Conservation (phyloP, 2,888 invertebrate genomes). For the Philereme vetulata region DNA sequence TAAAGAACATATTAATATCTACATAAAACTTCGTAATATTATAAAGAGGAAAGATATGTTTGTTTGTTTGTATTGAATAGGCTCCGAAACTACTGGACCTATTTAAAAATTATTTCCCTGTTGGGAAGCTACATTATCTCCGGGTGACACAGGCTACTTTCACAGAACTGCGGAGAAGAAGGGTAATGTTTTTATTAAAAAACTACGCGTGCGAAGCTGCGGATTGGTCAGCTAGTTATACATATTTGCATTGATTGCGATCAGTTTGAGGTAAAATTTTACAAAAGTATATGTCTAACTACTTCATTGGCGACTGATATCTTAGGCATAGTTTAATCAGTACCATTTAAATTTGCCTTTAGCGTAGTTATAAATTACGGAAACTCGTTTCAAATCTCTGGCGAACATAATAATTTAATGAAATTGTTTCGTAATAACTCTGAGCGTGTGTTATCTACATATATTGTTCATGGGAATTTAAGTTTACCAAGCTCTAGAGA, state of each 20-base stretch:
- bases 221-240: no score
- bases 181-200: no score
- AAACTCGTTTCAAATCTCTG: slow-evolving; percentile 51
- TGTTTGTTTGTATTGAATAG: no score
- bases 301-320: slow-evolving; percentile 2
- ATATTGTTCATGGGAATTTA: slow-evolving; percentile 23
- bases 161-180: no score
- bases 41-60: no score
- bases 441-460: slow-evolving; percentile 11
- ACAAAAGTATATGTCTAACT: slow-evolving; percentile 1
- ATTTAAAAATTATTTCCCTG: no score
- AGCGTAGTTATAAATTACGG: slow-evolving; percentile 45
- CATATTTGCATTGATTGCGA: slow-evolving; percentile 21
- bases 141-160: no score
- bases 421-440: slow-evolving; percentile 55
- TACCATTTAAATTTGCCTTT: slow-evolving; percentile 42
- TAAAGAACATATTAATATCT: no score
- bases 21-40: no score
- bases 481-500: slow-evolving; percentile 2
- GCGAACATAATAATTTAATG: slow-evolving; percentile 53
- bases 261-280: slow-evolving; percentile 11
- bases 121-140: no score
- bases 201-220: no score
- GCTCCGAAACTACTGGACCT: no score
- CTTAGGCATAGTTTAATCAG: slow-evolving; percentile 9